A percentile compares a stretch with the other conserved stretches of the same genome.
phyloP scores from a whole-genome alignment of 37 sponge, comb jelly and placozoan genomes.

The Eunapius fragilis region DNA sequence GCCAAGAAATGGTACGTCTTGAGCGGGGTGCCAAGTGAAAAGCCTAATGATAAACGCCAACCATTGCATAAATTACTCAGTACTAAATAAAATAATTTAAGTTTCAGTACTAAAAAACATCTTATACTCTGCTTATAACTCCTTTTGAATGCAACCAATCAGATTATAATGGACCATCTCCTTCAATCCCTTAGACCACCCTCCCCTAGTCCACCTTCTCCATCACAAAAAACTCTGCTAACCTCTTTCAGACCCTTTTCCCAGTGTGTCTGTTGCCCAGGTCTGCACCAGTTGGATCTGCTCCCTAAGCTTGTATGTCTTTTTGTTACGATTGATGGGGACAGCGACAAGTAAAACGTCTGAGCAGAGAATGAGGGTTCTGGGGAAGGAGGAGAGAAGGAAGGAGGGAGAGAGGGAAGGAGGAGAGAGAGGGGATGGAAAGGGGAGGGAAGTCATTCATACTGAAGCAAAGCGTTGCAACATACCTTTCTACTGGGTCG shows the following conservation, averaged over 20 bases:
- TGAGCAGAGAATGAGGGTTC: slow-evolving; percentile 74
- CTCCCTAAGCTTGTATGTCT: slow-evolving; percentile 74
- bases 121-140: no score
- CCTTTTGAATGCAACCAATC: no score
- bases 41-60: no score
- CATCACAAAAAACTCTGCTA: background rate
- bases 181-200: background rate
- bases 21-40: slow-evolving; percentile 70
- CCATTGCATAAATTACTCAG: no score
- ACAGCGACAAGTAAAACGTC: slow-evolving; percentile 77
- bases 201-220: background rate
- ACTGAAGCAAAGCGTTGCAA: background rate
- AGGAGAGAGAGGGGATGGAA: no score
- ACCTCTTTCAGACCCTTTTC: slow-evolving; percentile 30
- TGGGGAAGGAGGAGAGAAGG: slow-evolving; percentile 26
- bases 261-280: slow-evolving; percentile 77
- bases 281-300: slow-evolving; percentile 67
- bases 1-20: slow-evolving; percentile 67
- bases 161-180: no score
- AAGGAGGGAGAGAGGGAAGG: slow-evolving; percentile 48
- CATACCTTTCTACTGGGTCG: slow-evolving; percentile 58
- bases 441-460: no score
- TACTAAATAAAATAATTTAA: no score
- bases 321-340: slow-evolving; percentile 40
- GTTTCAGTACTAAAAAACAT: no score